phyloP scores from a whole-genome alignment of 2,888 invertebrate species.

The Meliscaeva auricollis region DNA sequence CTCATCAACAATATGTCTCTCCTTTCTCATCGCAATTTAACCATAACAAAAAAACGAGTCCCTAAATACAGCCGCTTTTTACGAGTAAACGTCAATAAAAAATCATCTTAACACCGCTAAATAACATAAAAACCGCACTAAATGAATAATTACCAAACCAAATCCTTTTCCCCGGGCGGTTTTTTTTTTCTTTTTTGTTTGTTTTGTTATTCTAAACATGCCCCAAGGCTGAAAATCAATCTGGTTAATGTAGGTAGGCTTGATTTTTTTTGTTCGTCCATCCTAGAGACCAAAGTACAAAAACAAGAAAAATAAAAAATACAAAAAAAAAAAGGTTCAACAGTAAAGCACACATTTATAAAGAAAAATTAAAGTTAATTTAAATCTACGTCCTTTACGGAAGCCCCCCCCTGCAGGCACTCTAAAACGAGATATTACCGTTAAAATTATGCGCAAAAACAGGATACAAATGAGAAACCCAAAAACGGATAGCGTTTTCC shows the following conservation, averaged over 20 bases:
- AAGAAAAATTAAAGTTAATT: slow-evolving; percentile 53
- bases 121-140: slow-evolving; percentile 55
- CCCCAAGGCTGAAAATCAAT: slow-evolving; percentile 67
- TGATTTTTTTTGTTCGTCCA: slow-evolving; percentile 29
- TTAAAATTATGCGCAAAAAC: slow-evolving; percentile 22
- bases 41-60: neutral
- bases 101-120: slow-evolving; percentile 40
- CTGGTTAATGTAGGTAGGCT: slow-evolving; percentile 37
- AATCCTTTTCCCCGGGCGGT: slow-evolving; percentile 25
- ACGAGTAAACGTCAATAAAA: slow-evolving; percentile 17
- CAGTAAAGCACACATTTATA: neutral
- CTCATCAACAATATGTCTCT: slow-evolving; percentile 28
- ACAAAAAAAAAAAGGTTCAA: neutral
- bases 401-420: neutral
- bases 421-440: slow-evolving; percentile 46
- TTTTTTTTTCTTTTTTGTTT: neutral
- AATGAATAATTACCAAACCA: slow-evolving; percentile 69
- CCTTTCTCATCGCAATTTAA: slow-evolving; percentile 1
- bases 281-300: neutral
- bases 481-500: slow-evolving; percentile 53
- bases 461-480: slow-evolving; percentile 63
- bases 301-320: neutral
- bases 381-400: slow-evolving; percentile 20
- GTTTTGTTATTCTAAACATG: slow-evolving; percentile 62
- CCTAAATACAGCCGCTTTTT: neutral